Conservation (phyloP, 2,113 vertebrate genomes). For the Trichomycterus rosablanca region DNA sequence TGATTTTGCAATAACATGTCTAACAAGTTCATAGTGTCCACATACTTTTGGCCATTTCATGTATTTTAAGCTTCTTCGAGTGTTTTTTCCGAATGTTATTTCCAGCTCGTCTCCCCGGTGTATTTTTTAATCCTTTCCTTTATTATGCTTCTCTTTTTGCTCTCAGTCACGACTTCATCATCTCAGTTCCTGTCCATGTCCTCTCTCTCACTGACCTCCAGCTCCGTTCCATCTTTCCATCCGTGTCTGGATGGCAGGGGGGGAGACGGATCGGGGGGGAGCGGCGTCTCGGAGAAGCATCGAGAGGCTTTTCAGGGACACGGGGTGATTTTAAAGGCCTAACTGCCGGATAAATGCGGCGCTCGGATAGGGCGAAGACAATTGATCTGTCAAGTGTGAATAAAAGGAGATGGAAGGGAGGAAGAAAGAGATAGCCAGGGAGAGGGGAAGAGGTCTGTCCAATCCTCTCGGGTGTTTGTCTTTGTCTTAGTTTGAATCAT, state of each 20-base stretch:
- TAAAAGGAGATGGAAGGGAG: constrained; percentile 27
- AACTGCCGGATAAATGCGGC: constrained; percentile 38
- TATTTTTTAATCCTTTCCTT: constrained; percentile 16
- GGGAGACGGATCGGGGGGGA: constrained; percentile 3
- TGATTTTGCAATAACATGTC: too few species aligned
- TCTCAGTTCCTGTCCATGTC: constrained; percentile 25
- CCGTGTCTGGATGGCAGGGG: constrained; percentile 7
- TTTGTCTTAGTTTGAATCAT: constrained; percentile 55
- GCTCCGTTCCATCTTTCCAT: constrained; percentile 10
- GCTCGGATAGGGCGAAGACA: constrained; percentile 34
- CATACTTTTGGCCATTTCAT: too few species aligned
- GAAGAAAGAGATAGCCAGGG: constrained; percentile 22
- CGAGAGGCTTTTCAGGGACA: constrained; percentile 24
- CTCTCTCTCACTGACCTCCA: constrained; percentile 18
- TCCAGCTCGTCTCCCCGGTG: not conserved
- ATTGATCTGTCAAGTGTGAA: constrained; percentile 44
- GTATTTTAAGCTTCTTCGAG: too few species aligned
- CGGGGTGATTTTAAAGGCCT: constrained; percentile 34
- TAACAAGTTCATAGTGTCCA: too few species aligned
- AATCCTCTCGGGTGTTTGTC: constrained; percentile 34
- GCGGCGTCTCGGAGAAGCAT: constrained; percentile 3
- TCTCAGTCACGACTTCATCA: constrained; percentile 20
- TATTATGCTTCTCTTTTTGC: constrained; percentile 2
- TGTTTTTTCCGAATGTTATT: not conserved
- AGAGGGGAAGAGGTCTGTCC: constrained; percentile 29